phyloP scores from a whole-genome alignment of 2,113 vertebrate species.

The Erinaceus europaeus region DNA sequence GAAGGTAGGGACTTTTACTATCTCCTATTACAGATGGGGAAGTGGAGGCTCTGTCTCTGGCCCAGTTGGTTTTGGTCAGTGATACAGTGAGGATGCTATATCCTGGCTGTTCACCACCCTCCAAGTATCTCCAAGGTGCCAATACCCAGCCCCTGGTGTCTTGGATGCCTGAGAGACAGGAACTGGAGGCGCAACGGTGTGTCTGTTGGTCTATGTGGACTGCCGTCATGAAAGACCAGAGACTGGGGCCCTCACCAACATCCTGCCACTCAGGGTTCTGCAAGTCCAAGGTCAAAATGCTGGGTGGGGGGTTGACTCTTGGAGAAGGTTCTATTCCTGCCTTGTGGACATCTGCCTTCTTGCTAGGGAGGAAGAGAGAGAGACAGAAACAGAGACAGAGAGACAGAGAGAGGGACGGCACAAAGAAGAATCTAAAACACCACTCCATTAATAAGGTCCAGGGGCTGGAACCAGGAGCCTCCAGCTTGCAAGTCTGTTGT shows the following conservation, averaged over 20 bases:
- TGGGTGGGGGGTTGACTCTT: background rate
- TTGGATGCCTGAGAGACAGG: background rate
- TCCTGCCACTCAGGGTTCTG: background rate
- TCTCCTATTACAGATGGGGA: background rate
- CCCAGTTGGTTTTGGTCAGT: background rate
- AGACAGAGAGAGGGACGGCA: too few species aligned
- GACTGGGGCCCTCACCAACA: background rate
- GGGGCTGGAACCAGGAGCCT: too few species aligned
- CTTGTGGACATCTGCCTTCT: background rate
- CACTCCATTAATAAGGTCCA: too few species aligned
- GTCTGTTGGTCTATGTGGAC: too few species aligned
- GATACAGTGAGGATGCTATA: too few species aligned
- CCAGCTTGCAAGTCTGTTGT: too few species aligned
- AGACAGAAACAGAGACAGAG: too few species aligned
- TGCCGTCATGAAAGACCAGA: too few species aligned
- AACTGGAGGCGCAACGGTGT: too few species aligned
- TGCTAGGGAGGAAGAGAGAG: too few species aligned
- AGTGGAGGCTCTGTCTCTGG: background rate
- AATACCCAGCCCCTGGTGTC: background rate
- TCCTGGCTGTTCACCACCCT: background rate
- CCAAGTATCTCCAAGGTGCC: background rate
- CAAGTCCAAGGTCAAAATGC: too few species aligned
- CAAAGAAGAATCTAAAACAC: too few species aligned
- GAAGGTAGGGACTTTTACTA: background rate
- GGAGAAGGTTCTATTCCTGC: background rate